phyloP scores from a whole-genome alignment of 1,140 invertebrate genomes.

The Coboldia fuscipes region DNA sequence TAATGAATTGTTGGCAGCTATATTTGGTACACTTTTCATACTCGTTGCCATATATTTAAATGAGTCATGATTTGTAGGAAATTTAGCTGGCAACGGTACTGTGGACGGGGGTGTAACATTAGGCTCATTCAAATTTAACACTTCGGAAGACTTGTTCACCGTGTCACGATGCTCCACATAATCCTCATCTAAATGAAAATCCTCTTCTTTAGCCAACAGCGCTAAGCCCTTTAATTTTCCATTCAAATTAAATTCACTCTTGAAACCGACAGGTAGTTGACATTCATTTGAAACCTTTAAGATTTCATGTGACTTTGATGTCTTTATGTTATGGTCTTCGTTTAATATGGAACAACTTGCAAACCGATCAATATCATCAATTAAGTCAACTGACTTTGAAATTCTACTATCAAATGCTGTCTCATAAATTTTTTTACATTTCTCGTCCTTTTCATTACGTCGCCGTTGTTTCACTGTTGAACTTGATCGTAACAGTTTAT shows the following conservation, averaged over 20 bases:
- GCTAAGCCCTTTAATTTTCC: neutral
- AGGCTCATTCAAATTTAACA: neutral
- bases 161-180: neutral
- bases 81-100: conserved; percentile 55
- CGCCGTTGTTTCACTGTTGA: conserved; percentile 13
- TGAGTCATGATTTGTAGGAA: conserved; percentile 38
- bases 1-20: conserved; percentile 41
- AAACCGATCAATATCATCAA: conserved; percentile 57
- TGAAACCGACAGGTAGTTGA: no score
- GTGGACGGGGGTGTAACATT: conserved; percentile 48
- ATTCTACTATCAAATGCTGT: conserved; percentile 58
- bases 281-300: no score
- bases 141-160: neutral
- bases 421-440: conserved; percentile 53
- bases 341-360: conserved; percentile 47
- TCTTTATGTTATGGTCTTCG: neutral
- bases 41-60: conserved; percentile 47
- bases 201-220: neutral
- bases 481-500: neutral
- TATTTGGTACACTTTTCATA: conserved; percentile 51
- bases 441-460: conserved; percentile 16
- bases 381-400: conserved; percentile 56
- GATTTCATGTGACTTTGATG: neutral
- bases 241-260: neutral
- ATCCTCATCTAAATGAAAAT: neutral